Evolutionary conservation across 2,797 vertebrate species (phyloP).

Genomic region (Denticeps clupeoides): DNA sequence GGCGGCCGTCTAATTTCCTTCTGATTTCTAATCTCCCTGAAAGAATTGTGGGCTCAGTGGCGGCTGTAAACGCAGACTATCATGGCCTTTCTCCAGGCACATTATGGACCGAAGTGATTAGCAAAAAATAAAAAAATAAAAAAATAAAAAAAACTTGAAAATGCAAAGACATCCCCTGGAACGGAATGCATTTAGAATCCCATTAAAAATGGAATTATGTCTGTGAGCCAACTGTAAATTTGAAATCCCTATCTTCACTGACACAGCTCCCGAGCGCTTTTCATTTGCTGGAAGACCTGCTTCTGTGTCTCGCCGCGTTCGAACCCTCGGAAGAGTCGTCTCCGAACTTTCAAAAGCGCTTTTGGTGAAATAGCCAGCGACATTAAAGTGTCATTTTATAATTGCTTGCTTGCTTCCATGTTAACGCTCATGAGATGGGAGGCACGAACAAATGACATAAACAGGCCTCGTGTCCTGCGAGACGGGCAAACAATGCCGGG

Average conservation of each 20-base stretch:
- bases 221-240: conserved; percentile 62
- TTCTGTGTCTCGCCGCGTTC: conserved; percentile 39
- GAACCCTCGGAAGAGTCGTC: conserved; percentile 46
- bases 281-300: conserved; percentile 28
- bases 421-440: too few relatives aligned
- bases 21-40: conserved; percentile 76
- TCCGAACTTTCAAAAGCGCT: conserved; percentile 37
- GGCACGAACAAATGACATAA: too few relatives aligned
- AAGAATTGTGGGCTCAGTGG: conserved; percentile 52
- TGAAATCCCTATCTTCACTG: conserved; percentile 47
- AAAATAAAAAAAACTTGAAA: conserved; percentile 58
- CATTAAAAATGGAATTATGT: conserved; percentile 69
- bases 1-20: conserved; percentile 76
- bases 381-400: conserved; percentile 33
- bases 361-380: conserved; percentile 33
- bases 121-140: conserved; percentile 60
- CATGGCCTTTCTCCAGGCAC: conserved; percentile 55
- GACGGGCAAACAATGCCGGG: too few relatives aligned
- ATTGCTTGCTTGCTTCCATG: too few relatives aligned
- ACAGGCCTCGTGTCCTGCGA: too few relatives aligned
- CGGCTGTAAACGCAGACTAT: conserved; percentile 46
- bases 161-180: conserved; percentile 60
- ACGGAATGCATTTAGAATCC: conserved; percentile 66
- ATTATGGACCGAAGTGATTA: conserved; percentile 62
- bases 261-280: conserved; percentile 41